Evolutionary conservation across 2,797 vertebrate genomes (phyloP).

Genomic region (Pteropus rufus): DNA sequence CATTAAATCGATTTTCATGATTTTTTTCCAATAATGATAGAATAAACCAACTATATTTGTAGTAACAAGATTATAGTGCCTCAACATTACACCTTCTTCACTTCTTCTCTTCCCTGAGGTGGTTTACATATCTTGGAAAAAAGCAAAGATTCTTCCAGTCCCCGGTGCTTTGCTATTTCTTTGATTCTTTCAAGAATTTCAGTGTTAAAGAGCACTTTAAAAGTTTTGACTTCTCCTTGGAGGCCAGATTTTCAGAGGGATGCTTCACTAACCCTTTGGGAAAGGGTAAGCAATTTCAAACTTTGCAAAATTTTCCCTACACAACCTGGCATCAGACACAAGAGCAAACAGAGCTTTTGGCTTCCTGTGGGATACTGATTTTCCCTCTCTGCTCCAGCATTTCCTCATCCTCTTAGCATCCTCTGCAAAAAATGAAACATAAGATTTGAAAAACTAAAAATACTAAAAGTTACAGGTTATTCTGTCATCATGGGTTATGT

Average conservation of each 20-base stretch:
- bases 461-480: constrained; percentile 81
- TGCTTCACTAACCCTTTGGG: constrained; percentile 17
- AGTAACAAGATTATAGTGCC: background rate
- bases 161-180: background rate
- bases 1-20: constrained; percentile 15
- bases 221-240: background rate
- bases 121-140: background rate
- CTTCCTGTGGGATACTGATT: constrained; percentile 83
- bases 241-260: constrained; percentile 18
- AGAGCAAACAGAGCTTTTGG: constrained; percentile 68
- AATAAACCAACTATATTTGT: background rate
- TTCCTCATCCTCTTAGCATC: constrained; percentile 78
- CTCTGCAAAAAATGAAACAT: constrained; percentile 77
- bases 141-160: background rate
- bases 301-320: constrained; percentile 53
- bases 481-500: background rate
- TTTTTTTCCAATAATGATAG: background rate
- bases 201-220: constrained; percentile 12
- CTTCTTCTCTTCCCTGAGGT: background rate
- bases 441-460: constrained; percentile 82
- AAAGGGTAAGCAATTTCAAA: constrained; percentile 47
- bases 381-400: constrained; percentile 79
- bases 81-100: background rate
- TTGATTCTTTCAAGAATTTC: constrained; percentile 11
- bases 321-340: constrained; percentile 32